Evolutionary conservation across 2,888 invertebrate species (phyloP), one percentile per base, ranked within the genome.

Genomic region (Rhopalosiphum nymphaeae): DNA sequence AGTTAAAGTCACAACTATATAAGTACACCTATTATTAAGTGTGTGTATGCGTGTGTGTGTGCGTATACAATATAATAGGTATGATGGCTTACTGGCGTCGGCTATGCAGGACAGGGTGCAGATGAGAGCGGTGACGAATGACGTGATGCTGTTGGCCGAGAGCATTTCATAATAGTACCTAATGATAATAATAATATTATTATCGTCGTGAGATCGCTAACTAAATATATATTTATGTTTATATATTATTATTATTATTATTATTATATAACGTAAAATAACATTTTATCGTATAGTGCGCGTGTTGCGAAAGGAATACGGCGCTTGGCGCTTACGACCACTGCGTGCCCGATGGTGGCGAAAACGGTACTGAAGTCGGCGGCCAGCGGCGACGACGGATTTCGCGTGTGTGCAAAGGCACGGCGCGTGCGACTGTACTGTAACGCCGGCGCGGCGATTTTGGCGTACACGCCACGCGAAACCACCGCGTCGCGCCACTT

Each of bases 141-240:
- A 93, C 93, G 93, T 90, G 93, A 93, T 86, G 36, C 93, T 86
- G 93, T 86, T 93, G 84, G 85, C 93, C 89, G 93, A 90, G 90
- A 93, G 93, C 93, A 93, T 93, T 93, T 93, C 93, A 93, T 93
- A 93, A 57, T 88, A 86, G 36, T 85, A 42, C n/a, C n/a, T 26
- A 57, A 26, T 57, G 21, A 56, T 56, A 25, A 29, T 57, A 67
- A 26, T 11, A 36, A 29, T 29, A 53, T 49, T 53, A 9, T 91
- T 42, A 7, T 49, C 49, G 87, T 13, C 86, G 61, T 61, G 61
- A 61, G 61, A 13, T 29, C 61, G 61, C 11, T 13, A 13, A 61
- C 29, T n/a, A 11, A 3, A 57, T 26, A 26, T 67, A 5, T 3
- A 53, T 53, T 13, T 16, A 13, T 49, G 13, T 49, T 10, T 49